Percentiles rank a stretch among this genome's conserved stretches.
These are phyloP conservation scores for Heliconius aoede DNA, from an alignment of 2,888 invertebrate species.

Conservation along the genomic window DNA sequence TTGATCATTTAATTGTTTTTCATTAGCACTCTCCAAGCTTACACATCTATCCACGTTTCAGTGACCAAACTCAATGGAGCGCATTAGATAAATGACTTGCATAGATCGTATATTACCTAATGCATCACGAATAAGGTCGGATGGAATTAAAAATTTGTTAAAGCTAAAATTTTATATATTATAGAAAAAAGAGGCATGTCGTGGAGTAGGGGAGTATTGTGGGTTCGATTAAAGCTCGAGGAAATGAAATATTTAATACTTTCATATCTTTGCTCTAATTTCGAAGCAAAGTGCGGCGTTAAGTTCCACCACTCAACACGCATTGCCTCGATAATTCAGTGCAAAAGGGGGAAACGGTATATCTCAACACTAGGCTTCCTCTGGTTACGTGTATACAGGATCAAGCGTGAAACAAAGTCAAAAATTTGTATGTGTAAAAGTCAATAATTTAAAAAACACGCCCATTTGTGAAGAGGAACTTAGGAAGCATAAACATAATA, in stretches of 20 bases:
- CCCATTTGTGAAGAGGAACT: background rate
- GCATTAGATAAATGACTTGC: constrained; percentile 41
- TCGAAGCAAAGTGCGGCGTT: no score
- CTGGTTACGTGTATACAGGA: no score
- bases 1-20: background rate
- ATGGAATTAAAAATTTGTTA: constrained; percentile 9
- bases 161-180: background rate
- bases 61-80: constrained; percentile 27
- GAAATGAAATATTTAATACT: no score
- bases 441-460: background rate
- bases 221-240: no score
- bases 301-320: no score
- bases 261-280: no score
- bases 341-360: no score
- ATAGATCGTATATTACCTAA: constrained; percentile 29
- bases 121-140: constrained; percentile 25
- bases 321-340: no score
- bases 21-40: constrained; percentile 4
- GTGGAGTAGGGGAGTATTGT: no score
- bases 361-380: no score
- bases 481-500: background rate
- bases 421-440: no score
- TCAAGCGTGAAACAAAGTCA: no score
- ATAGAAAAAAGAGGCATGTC: background rate
- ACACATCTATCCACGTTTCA: constrained; percentile 32